These are phyloP conservation scores for Gonatopus flavifemur DNA, from an alignment of 1,140 invertebrate genomes.

Conservation along the genomic window DNA sequence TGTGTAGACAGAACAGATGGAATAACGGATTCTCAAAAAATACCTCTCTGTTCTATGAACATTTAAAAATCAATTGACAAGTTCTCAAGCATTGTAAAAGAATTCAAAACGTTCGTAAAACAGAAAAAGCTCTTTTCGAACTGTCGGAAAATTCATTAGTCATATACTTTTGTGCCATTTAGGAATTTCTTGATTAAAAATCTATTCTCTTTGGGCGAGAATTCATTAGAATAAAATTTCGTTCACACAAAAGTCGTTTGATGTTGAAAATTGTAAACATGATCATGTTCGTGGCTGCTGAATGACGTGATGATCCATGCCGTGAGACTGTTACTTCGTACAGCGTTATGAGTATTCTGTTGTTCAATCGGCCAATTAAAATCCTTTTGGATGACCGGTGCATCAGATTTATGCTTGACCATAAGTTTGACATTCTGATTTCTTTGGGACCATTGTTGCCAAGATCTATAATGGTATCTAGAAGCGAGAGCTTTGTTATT, in stretches of 20 bases:
- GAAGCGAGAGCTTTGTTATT: constrained; percentile 7
- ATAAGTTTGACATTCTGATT: constrained; percentile 44
- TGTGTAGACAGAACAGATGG: no score
- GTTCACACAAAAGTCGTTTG: constrained; percentile 29
- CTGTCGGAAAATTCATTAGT: no score
- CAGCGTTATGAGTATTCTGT: neutral
- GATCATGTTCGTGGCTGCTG: constrained; percentile 10
- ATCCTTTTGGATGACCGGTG: neutral
- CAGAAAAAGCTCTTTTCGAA: neutral
- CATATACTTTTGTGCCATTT: no score
- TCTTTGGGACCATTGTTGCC: constrained; percentile 36
- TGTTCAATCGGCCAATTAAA: neutral
- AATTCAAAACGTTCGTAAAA: neutral
- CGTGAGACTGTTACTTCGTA: neutral
- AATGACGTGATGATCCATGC: constrained; percentile 13
- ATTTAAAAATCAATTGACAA: no score
- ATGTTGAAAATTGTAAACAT: constrained; percentile 22
- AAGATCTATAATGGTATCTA: constrained; percentile 45
- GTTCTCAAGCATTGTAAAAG: neutral
- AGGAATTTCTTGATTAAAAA: no score
- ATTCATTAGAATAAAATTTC: neutral
- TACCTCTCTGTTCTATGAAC: no score
- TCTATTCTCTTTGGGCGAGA: no score
- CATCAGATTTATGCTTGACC: constrained; percentile 21
- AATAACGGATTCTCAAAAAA: no score